Evolutionary conservation across 2,888 invertebrate genomes (phyloP), one percentile per base, ranked within the genome.

Genomic region (Campaea margaritaria): DNA sequence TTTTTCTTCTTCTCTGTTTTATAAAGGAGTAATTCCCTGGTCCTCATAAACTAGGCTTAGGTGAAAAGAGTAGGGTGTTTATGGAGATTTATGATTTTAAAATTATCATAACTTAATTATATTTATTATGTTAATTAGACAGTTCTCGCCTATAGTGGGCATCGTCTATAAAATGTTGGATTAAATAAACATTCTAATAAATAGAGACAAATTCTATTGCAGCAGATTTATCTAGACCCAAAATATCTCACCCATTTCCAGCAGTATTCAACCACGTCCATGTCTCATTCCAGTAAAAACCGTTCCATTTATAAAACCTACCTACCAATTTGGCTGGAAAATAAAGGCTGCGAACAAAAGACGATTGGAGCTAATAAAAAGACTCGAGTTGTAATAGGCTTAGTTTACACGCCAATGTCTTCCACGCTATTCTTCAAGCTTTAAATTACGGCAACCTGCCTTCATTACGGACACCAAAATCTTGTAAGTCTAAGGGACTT

Each of bases 281-380:
- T 27, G 12, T 36, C 47, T 47, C 49, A 15, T 44, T 43, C 28
- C 31, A 15, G 49, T 14, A 14, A 27, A 13, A 28, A 14, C 36
- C 47, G 0, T 13, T n/a, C 38, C 21, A 12, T 4, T 34, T 34
- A 34, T 34, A 46, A 27, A 39, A 38, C 38, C 38, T 27, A 11
- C 21, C 38, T 38, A 21, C 21, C 31, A 39, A 14, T 39, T 48
- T 48, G 12, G 27, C 21, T 13, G 14, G 39, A 49, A 39, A 49
- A 47, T 21, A 49, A 36, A 14, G 36, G 7, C 2, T 12, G 34
- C 14, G 41, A 45, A 43, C 39, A 47, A 52, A 44, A 36, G 21
- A 38, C 38, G 8, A n/a, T 43, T 42, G 12, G 13, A 14, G 45
- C 8, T 31, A 46, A 48, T 38, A 48, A 38, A 49, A 41, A 7